Base-by-base conservation (phyloP, 2,113 vertebrate species). In the Struthidea cinerea region DNA sequence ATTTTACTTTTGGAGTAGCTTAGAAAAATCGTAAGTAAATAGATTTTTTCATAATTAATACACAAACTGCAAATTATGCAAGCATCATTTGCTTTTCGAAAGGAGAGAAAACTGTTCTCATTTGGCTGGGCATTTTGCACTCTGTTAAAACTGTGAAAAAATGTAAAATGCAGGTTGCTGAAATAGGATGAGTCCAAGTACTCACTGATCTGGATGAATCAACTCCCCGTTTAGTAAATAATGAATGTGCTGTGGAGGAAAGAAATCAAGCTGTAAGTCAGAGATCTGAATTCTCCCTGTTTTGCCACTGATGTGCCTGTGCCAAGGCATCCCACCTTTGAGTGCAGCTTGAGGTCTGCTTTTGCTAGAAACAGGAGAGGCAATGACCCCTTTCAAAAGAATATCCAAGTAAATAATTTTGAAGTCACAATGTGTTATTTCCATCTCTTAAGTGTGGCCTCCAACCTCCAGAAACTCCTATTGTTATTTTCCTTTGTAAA, bases 11-110 rank as follows among this genome's bases (percentile, higher is more conserved):
- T 83, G 68, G 83, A 94, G 86, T 64, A 59, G 76, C 81, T 89
- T 85, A 94, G 91, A 85, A 88, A 94, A 90, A 63, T 49, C 11
- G 0, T 60, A 94, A 93, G 76, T 93, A 97, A 97, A 95, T 91
- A 95, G 64, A 80, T 65, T 47, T 91, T 97, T 96, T 9, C 47
- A 76, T 97, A 96, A 97, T 97, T 97, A 97, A 94, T 97, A 89
- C 52, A 76, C 35, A 74, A 92, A 93, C 59, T 96, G 69, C 41
- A 71, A 93, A 95, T 94, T 84, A 68, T 82, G 39, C 52, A 91
- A 78, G 75, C 75, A 85, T 71, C 28, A 80, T 93, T 94, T 96
- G 61, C 61, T 76, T 92, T 95, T 70, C 0, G 1, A 47, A 82
- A 67, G 71, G 76, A 84, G 42, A 59, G 20, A 67, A 64, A 94